These are phyloP conservation scores for Bos taurus DNA, from an alignment of 2,113 vertebrate genomes.

Conservation along the genomic window ARS-UCD2.0 NC_037347.1:10172501-10173000, in stretches of 20 bases:
- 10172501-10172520: background rate
- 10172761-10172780: background rate
- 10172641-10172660: background rate
- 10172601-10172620: background rate
- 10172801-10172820: background rate
- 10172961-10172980: background rate
- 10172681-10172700: background rate
- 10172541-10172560: background rate
- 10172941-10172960: background rate
- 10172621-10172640: background rate
- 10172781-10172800: background rate
- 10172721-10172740: background rate
- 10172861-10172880: background rate
- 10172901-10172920: background rate
- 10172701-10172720: background rate
- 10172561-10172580: background rate
- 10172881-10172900: rapidly evolving
- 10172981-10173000: background rate
- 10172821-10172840: background rate
- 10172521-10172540: background rate
- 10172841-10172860: background rate
- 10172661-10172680: background rate
- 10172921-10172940: background rate
- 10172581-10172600: background rate
- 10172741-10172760: background rate